Conservation (phyloP, 2,888 invertebrate genomes). For the Onthophagus sagittarius region DNA sequence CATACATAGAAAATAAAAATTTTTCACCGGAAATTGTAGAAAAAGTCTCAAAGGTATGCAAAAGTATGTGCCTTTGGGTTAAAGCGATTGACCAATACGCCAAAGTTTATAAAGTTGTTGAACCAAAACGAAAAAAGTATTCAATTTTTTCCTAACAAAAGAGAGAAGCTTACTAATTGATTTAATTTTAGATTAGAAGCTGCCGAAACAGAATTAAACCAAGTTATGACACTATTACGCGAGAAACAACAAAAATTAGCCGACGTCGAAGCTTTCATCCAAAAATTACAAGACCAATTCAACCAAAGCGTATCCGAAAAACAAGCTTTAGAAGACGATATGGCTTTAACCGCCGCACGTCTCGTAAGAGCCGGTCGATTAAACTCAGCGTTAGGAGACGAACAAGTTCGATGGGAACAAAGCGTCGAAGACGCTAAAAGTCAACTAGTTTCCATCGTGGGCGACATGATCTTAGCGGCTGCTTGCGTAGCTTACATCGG, state of each 20-base stretch:
- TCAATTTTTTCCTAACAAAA: too few species aligned
- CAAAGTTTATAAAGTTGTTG: constrained; percentile 80
- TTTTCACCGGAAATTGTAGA: constrained; percentile 81
- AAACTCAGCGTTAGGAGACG: constrained; percentile 82
- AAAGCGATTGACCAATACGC: constrained; percentile 87
- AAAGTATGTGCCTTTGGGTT: constrained; percentile 90
- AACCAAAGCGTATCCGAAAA: constrained; percentile 73
- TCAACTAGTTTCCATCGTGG: constrained; percentile 61
- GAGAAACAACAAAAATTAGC: constrained; percentile 79
- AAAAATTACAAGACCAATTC: constrained; percentile 57
- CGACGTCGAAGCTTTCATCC: constrained; percentile 71
- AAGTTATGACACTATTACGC: constrained; percentile 70
- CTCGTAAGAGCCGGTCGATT: constrained; percentile 78
- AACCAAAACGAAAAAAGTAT: constrained; percentile 80
- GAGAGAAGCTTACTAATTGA: too few species aligned
- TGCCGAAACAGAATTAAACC: constrained; percentile 72
- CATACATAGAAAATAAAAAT: constrained; percentile 79
- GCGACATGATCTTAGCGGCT: constrained; percentile 83
- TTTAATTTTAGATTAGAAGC: constrained; percentile 59
- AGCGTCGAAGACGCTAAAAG: constrained; percentile 56
- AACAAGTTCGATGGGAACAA: constrained; percentile 80
- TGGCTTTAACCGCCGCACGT: constrained; percentile 73
- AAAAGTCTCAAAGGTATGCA: constrained; percentile 83
- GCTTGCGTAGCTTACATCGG: constrained; percentile 89
- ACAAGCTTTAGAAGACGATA: constrained; percentile 67